Evolutionary conservation across 2,888 invertebrate genomes (phyloP), one percentile per base, ranked within the genome.

Genomic region (Argynnis bischoffii): DNA sequence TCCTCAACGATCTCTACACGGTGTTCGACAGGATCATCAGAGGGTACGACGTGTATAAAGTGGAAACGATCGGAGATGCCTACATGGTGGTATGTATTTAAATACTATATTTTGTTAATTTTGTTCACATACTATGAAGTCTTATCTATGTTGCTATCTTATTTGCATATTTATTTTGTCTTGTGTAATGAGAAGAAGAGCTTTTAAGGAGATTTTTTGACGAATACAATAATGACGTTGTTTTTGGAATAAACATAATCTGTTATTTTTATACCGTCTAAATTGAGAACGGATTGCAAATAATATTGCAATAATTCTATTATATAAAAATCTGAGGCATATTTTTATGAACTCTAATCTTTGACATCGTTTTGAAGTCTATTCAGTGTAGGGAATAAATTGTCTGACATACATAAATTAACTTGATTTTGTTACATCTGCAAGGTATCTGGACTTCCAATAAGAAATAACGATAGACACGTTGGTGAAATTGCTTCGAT

Each of bases 21-120:
- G 95, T 98, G 75, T 99, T 99, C 88, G 99, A 99, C 92, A 95
- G 97, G 79, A 98, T 99, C 81, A 99, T 99, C 78, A 96, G 97
- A 88, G 97, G 98, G 79, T 99, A 98, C 86, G 98, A 99, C 85
- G 99, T 99, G 56, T 99, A 99, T 88, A 99, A 99, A 92, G 99
- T 99, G 71, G 98, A 98, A 92, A 98, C 98, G 54, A 98, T 98
- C 71, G 98, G 98, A 41, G 97, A 97, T 78, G 94, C 94, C 64
- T 94, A 94, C 74, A 94, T 94, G 94, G 94, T 94, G 90, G 94
- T 94, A 83, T 83, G 94, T 93, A 67, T 21, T 26, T 2, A 26
- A 13, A 56, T 47, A 54, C 6, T 16, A 51, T 16, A n/a, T 18
- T 18, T 5, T 51, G 3, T 16, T n/a, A 16, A 5, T 15, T 16